Conservation (phyloP, 2,888 invertebrate species). For the Amphiduros pacificus region DNA sequence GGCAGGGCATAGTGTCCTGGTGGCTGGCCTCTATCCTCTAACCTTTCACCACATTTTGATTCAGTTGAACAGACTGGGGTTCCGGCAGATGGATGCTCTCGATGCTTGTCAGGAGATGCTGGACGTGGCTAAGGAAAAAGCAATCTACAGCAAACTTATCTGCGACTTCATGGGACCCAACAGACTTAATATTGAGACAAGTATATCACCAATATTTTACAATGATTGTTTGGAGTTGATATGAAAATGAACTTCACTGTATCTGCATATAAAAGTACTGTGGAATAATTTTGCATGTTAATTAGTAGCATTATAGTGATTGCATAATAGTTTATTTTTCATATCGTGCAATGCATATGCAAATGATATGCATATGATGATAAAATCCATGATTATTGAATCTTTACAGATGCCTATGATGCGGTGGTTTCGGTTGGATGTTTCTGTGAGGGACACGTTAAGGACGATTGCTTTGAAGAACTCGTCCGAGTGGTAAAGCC, state of each 20-base stretch:
- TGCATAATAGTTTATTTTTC: too few relatives aligned
- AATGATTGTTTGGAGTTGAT: too few relatives aligned
- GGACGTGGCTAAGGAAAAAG: neutral
- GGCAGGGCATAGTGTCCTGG: too few relatives aligned
- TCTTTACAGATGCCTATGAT: conserved; percentile 1
- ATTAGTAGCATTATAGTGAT: too few relatives aligned
- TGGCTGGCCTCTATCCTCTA: too few relatives aligned
- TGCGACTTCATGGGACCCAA: neutral
- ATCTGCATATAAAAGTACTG: too few relatives aligned
- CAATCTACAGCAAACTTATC: neutral
- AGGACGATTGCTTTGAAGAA: conserved; percentile 6
- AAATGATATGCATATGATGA: too few relatives aligned
- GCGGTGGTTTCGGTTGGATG: neutral
- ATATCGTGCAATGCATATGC: too few relatives aligned
- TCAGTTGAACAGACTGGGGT: neutral
- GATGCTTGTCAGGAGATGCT: neutral
- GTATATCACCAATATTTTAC: too few relatives aligned
- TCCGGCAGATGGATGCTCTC: neutral
- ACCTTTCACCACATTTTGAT: neutral
- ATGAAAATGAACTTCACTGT: too few relatives aligned
- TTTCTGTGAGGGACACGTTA: conserved; percentile 1
- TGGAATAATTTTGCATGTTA: too few relatives aligned
- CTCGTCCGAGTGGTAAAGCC: neutral
- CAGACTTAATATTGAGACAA: neutral
- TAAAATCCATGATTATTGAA: too few relatives aligned